phyloP scores from a whole-genome alignment of 2,888 invertebrate species.

The Heliconius erato region DNA sequence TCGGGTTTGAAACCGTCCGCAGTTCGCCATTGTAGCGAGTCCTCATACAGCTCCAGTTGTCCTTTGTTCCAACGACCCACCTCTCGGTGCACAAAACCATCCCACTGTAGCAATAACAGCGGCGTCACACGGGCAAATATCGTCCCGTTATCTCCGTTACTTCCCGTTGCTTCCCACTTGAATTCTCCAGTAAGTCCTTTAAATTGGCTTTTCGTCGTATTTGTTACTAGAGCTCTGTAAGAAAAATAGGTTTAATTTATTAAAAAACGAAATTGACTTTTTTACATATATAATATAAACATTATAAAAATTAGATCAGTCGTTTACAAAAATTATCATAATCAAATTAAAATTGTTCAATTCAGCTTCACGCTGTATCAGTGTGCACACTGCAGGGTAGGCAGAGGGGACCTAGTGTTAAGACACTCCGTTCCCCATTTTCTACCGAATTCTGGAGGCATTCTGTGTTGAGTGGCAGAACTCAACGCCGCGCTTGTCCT shows the following conservation, averaged over 20 bases:
- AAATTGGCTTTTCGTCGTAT: slow-evolving; percentile 58
- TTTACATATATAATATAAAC: too few relatives aligned
- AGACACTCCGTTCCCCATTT: too few relatives aligned
- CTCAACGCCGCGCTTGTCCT: too few relatives aligned
- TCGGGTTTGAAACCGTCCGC: slow-evolving; percentile 88
- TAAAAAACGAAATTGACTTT: background rate
- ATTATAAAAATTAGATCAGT: too few relatives aligned
- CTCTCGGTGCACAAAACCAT: slow-evolving; percentile 78
- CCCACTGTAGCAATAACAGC: slow-evolving; percentile 87
- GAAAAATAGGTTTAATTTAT: background rate
- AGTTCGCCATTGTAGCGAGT: slow-evolving; percentile 88
- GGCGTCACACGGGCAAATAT: slow-evolving; percentile 54
- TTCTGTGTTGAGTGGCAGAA: too few relatives aligned
- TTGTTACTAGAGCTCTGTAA: slow-evolving; percentile 58
- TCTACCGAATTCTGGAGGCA: too few relatives aligned
- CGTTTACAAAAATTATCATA: too few relatives aligned
- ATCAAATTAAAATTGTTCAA: background rate
- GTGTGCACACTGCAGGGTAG: too few relatives aligned
- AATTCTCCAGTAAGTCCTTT: slow-evolving; percentile 71
- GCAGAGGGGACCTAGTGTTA: too few relatives aligned
- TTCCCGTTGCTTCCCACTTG: slow-evolving; percentile 60
- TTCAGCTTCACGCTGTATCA: too few relatives aligned
- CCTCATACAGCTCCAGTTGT: slow-evolving; percentile 91
- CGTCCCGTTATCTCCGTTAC: slow-evolving; percentile 42
- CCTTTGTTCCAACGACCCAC: slow-evolving; percentile 90